Evolutionary conservation across 1,140 invertebrate genomes (phyloP), one percentile per base, ranked within the genome.

Genomic region (Meloidogyne exigua): DNA sequence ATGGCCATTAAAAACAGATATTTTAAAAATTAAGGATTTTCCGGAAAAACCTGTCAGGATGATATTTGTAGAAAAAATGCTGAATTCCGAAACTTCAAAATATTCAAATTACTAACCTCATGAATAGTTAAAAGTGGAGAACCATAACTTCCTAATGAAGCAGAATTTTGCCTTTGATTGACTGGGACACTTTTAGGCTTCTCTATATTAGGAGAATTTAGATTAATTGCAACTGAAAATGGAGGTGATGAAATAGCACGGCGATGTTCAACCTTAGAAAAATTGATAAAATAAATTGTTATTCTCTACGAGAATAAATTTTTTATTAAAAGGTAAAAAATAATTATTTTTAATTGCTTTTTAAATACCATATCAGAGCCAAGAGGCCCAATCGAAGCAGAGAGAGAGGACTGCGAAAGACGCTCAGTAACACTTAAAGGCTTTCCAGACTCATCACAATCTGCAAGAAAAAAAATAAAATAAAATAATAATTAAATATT

Each of bases 341-440:
- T 5, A 5, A 57, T n/a, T 7, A n/a, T 57, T 21, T 57, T 57
- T 57, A 39, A 25, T 64, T 49, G 28, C 49, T 28, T 68, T 78
- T 42, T 39, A 39, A 39, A 0, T 49, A 78, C 68, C 76, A 78
- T 78, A 70, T 78, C 76, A 26, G 76, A 78, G 26, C 76, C 76
- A 69, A 78, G 71, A 49, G 49, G 44, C 49, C 76, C 76, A 21
- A 42, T 21, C 18, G 72, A 64, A 36, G 75, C 71, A 71, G 74
- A 75, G 10, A 70, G 39, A 11, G 74, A 49, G 32, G 74, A 75
- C 26, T 73, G 72, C 23, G 72, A 73, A 15, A 73, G 36, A 62
- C 72, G 57, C 72, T 73, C 72, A 23, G 23, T 62, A 32, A 26
- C n/a, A 32, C 72, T 73, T 36, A 73, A 32, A 39, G 72, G 57